Conservation (phyloP, 2,888 invertebrate species). For the Catonia carolina region DNA sequence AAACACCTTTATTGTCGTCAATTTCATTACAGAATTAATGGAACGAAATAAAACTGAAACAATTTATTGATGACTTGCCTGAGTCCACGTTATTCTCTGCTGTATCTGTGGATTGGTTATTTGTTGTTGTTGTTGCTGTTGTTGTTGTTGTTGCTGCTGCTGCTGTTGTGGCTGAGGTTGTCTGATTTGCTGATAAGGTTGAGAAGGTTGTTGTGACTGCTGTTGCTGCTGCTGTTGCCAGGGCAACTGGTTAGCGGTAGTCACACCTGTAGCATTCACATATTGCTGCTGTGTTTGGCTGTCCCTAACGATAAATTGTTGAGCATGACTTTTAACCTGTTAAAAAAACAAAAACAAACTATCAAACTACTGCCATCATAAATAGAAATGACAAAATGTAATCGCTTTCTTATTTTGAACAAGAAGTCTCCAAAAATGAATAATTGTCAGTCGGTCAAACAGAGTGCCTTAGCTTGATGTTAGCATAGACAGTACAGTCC, state of each 20-base stretch:
- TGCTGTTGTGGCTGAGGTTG: conserved; percentile 38
- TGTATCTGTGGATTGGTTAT: conserved; percentile 39
- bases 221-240: conserved; percentile 36
- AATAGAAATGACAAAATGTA: no score
- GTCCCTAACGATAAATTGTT: conserved; percentile 33
- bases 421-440: no score
- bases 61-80: no score
- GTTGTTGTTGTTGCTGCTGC: conserved; percentile 34
- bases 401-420: no score
- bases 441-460: no score
- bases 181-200: conserved; percentile 34
- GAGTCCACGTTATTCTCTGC: conserved; percentile 36
- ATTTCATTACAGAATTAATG: no score
- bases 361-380: no score
- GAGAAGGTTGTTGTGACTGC: conserved; percentile 19
- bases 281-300: conserved; percentile 38
- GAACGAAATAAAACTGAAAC: no score
- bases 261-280: conserved; percentile 32
- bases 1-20: no score
- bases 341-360: no score
- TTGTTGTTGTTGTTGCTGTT: conserved; percentile 36
- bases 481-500: no score
- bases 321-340: conserved; percentile 30
- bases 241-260: conserved; percentile 27
- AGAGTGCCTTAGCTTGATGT: no score